Percentiles rank a stretch among this genome's conserved stretches.
phyloP scores from a whole-genome alignment of 2,888 invertebrate genomes.

The Leptopilina drosophilae region DNA sequence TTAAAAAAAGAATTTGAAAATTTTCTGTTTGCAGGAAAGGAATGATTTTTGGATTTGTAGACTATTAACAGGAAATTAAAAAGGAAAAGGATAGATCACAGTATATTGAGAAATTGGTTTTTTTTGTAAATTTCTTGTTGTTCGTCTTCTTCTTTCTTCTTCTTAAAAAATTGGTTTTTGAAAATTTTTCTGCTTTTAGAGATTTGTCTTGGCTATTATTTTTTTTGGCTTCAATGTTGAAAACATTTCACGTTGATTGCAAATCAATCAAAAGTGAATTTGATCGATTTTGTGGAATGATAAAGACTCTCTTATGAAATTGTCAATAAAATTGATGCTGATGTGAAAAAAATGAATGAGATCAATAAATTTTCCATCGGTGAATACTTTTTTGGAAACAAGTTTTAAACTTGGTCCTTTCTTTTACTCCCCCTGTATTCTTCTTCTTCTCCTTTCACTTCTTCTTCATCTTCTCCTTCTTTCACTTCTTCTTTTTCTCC shows the following conservation, averaged over 20 bases:
- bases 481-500: too few species aligned
- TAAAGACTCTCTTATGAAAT: conserved; percentile 3
- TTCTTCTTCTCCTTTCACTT: too few species aligned
- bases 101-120: conserved; percentile 21
- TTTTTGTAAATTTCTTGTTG: conserved; percentile 20
- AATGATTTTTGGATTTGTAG: conserved; percentile 8
- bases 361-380: conserved; percentile 23
- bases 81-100: conserved; percentile 32
- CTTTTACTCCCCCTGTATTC: background rate
- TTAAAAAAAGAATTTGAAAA: background rate
- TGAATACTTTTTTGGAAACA: conserved; percentile 31
- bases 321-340: conserved; percentile 8
- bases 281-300: conserved; percentile 29
- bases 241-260: background rate
- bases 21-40: background rate
- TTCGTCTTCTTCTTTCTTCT: background rate
- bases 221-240: background rate
- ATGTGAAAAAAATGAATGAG: conserved; percentile 20
- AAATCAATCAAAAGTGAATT: background rate
- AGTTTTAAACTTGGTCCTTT: conserved; percentile 9
- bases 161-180: background rate
- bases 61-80: conserved; percentile 3
- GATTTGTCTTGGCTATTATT: background rate
- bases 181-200: conserved; percentile 1
- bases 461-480: background rate